phyloP scores from a whole-genome alignment of 2,113 vertebrate genomes.

The Perognathus longimembris region DNA sequence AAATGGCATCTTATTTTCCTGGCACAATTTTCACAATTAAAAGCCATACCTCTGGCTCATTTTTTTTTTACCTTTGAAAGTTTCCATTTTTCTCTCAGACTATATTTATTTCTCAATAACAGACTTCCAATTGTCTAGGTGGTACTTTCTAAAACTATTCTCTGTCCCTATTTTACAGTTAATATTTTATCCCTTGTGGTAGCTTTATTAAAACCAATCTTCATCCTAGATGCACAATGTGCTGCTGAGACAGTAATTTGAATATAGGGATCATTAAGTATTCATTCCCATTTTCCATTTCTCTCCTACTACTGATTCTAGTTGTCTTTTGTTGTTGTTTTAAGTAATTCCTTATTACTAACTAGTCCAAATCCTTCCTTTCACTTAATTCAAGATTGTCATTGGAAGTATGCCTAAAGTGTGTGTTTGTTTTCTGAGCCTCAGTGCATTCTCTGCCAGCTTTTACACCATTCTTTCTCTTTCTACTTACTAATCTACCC shows the following conservation, averaged over 20 bases:
- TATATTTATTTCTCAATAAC: slow-evolving; percentile 14
- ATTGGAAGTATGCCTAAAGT: not conserved
- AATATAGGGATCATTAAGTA: not conserved
- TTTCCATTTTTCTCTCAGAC: not conserved
- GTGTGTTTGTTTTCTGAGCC: not conserved
- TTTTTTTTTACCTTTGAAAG: not conserved
- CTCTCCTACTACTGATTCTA: not conserved
- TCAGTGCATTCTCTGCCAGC: not conserved
- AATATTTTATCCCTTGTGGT: not conserved
- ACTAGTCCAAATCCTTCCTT: not conserved
- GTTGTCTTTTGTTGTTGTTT: not conserved
- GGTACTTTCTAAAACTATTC: not conserved
- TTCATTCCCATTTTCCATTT: not conserved
- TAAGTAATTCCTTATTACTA: slow-evolving; percentile 1
- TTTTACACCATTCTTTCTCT: not conserved
- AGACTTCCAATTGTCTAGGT: slow-evolving; percentile 5
- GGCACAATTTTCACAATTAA: slow-evolving; percentile 16
- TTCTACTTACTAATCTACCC: not conserved
- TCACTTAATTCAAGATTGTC: not conserved
- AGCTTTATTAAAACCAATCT: not conserved
- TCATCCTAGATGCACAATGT: not conserved
- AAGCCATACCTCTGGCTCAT: not conserved
- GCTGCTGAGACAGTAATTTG: not conserved
- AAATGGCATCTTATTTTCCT: slow-evolving; percentile 44
- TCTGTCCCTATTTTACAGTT: slow-evolving; percentile 2